These are phyloP conservation scores for Ellobium chinense DNA, from an alignment of 2,888 invertebrate genomes.

Conservation along the genomic window DNA sequence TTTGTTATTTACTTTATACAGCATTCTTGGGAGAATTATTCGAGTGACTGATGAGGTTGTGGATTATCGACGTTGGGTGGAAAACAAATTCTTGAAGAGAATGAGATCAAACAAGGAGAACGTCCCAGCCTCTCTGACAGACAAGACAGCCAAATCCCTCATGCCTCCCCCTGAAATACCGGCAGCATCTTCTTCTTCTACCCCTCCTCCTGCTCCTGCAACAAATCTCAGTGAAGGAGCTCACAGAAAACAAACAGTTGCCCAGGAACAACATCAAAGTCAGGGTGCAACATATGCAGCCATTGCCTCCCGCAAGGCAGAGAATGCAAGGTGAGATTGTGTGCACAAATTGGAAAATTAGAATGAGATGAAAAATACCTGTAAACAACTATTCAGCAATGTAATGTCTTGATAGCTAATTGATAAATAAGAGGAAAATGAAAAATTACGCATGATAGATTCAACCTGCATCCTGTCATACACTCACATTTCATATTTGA, in stretches of 20 bases:
- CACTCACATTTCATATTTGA: too few relatives aligned
- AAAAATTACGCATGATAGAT: too few relatives aligned
- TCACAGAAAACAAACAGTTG: not conserved
- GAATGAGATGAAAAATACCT: too few relatives aligned
- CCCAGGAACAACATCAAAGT: not conserved
- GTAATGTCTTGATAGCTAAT: too few relatives aligned
- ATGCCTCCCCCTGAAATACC: not conserved
- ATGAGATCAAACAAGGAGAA: slow-evolving; percentile 10
- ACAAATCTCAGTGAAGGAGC: not conserved
- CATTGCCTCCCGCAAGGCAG: slow-evolving; percentile 37
- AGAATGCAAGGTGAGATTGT: slow-evolving; percentile 23
- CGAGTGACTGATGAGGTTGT: slow-evolving; percentile 96
- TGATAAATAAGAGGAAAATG: too few relatives aligned
- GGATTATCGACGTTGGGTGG: slow-evolving; percentile 85
- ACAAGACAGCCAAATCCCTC: not conserved
- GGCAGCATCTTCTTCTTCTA: not conserved
- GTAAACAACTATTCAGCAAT: too few relatives aligned
- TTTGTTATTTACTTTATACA: slow-evolving; percentile 70
- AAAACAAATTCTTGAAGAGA: slow-evolving; percentile 80
- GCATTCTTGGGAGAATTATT: slow-evolving; percentile 93
- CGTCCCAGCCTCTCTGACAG: not conserved
- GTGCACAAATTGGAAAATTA: too few relatives aligned
- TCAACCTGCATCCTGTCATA: too few relatives aligned
- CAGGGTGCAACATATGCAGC: slow-evolving; percentile 39
- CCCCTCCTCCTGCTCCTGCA: not conserved